Conservation (phyloP, 2,888 invertebrate genomes). For the Galerucella nymphaeae region DNA sequence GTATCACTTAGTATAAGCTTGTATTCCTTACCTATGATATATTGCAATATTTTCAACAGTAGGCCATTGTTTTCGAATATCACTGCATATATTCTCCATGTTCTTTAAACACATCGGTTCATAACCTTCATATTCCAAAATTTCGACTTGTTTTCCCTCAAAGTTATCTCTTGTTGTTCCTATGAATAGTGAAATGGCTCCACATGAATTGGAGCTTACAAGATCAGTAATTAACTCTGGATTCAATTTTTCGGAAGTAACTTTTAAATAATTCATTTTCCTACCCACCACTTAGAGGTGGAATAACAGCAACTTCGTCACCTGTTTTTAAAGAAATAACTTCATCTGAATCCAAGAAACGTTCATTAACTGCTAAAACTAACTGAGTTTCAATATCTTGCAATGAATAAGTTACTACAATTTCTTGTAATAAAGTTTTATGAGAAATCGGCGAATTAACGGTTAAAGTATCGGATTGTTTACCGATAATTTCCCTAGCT, state of each 20-base stretch:
- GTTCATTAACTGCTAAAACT: slow-evolving; percentile 86
- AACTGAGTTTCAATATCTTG: slow-evolving; percentile 75
- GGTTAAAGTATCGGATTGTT: slow-evolving; percentile 68
- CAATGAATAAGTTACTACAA: slow-evolving; percentile 74
- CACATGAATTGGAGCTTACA: slow-evolving; percentile 79
- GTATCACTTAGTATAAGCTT: neutral
- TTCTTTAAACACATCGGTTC: slow-evolving; percentile 90
- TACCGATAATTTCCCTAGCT: slow-evolving; percentile 84
- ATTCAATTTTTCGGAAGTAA: slow-evolving; percentile 75
- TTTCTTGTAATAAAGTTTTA: slow-evolving; percentile 70
- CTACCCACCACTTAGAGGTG: slow-evolving; percentile 91
- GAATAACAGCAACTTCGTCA: slow-evolving; percentile 92
- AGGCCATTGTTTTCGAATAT: slow-evolving; percentile 79
- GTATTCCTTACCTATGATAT: slow-evolving; percentile 76
- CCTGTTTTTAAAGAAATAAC: slow-evolving; percentile 69
- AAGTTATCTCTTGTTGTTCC: slow-evolving; percentile 90
- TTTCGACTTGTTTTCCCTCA: slow-evolving; percentile 84
- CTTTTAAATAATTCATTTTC: slow-evolving; percentile 76
- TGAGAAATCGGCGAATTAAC: slow-evolving; percentile 69
- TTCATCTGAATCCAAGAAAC: slow-evolving; percentile 73
- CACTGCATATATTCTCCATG: slow-evolving; percentile 80
- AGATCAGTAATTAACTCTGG: slow-evolving; percentile 75
- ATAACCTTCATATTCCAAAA: slow-evolving; percentile 93
- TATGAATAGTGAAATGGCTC: slow-evolving; percentile 89
- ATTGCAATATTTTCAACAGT: slow-evolving; percentile 84